Evolutionary conservation across 2,888 invertebrate species (phyloP).

Genomic region (Crocallis elinguaria): DNA sequence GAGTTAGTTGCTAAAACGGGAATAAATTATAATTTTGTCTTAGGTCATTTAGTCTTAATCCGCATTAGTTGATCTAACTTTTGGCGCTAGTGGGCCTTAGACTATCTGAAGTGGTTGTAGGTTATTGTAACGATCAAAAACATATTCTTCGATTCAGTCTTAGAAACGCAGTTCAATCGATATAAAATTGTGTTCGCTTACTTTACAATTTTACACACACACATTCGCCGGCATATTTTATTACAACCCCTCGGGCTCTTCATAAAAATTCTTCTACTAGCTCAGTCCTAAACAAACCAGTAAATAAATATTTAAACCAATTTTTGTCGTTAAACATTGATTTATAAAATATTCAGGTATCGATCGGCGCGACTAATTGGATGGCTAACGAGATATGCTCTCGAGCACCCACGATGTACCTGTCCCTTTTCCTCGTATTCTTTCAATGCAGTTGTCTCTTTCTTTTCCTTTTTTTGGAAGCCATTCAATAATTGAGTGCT

Average conservation of each 20-base stretch:
- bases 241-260: neutral
- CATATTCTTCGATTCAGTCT: no score
- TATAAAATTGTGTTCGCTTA: no score
- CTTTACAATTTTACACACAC: no score
- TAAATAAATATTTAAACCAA: constrained; percentile 31
- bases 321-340: constrained; percentile 27
- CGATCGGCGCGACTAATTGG: constrained; percentile 53
- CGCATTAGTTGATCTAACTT: no score
- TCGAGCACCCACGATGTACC: constrained; percentile 41
- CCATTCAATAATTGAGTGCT: constrained; percentile 18
- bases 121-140: no score
- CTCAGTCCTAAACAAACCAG: constrained; percentile 35
- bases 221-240: no score
- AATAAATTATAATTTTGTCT: no score
- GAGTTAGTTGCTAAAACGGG: no score
- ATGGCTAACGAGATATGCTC: constrained; percentile 54
- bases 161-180: no score
- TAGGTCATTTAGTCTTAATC: no score
- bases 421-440: constrained; percentile 28
- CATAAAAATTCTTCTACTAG: neutral
- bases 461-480: constrained; percentile 11
- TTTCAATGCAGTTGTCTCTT: constrained; percentile 8
- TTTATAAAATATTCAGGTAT: constrained; percentile 54
- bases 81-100: no score
- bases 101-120: no score